Evolutionary conservation across 2,888 invertebrate species (phyloP).

Genomic region (Acleris literana): DNA sequence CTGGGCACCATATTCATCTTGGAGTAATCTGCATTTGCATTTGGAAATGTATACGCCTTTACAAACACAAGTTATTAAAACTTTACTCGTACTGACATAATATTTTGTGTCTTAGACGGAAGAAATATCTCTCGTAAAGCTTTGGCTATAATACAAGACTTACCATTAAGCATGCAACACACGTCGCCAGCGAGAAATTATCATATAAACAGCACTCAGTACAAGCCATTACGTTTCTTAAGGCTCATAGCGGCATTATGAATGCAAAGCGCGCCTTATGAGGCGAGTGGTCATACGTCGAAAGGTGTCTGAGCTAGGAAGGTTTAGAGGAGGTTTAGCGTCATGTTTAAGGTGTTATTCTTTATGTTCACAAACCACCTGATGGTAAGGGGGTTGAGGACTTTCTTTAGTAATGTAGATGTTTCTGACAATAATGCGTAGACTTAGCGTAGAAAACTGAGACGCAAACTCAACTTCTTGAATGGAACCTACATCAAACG

Average conservation of each 20-base stretch:
- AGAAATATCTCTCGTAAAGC: not conserved
- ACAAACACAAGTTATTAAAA: too few species aligned
- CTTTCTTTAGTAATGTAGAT: too few species aligned
- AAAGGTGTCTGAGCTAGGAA: slow-evolving; percentile 31
- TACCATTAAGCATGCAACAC: slow-evolving; percentile 43
- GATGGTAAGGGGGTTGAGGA: too few species aligned
- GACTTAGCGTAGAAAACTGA: too few species aligned
- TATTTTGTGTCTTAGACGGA: not conserved
- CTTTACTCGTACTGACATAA: not conserved
- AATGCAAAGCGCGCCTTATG: slow-evolving; percentile 73
- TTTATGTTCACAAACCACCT: too few species aligned
- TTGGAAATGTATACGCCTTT: too few species aligned
- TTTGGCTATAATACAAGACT: not conserved
- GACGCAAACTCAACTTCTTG: too few species aligned
- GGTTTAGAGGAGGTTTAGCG: slow-evolving; percentile 29
- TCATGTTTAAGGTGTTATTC: too few species aligned
- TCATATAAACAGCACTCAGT: slow-evolving; percentile 68
- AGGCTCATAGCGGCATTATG: slow-evolving; percentile 71
- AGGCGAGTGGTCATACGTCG: slow-evolving; percentile 63
- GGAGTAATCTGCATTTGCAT: too few species aligned
- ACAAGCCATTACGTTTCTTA: slow-evolving; percentile 68
- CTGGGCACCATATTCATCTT: too few species aligned
- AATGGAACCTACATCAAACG: too few species aligned
- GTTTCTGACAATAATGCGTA: too few species aligned
- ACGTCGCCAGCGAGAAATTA: slow-evolving; percentile 59